Conservation (phyloP, 2,113 vertebrate species). For the Dendropsophus ebraccatus region DNA sequence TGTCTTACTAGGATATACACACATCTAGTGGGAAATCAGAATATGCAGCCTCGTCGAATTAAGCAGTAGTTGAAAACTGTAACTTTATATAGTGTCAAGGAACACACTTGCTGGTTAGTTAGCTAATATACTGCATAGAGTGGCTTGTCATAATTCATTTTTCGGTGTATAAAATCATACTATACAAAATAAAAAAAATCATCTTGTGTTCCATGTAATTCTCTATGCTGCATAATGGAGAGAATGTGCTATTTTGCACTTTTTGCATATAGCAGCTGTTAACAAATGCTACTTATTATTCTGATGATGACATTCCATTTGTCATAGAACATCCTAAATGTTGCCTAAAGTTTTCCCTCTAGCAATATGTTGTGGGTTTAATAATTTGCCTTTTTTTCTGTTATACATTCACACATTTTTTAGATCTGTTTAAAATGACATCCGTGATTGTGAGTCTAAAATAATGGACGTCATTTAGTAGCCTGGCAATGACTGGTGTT, state of each 20-base stretch:
- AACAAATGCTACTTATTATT: slow-evolving; percentile 40
- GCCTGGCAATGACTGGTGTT: too few species aligned
- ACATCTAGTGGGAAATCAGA: not conserved
- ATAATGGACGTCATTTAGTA: too few species aligned
- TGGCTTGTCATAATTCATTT: slow-evolving; percentile 3
- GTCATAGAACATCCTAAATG: slow-evolving; percentile 18
- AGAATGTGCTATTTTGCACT: slow-evolving; percentile 49
- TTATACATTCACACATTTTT: not conserved
- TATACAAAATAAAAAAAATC: too few species aligned
- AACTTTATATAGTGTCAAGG: not conserved
- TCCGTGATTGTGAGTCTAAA: too few species aligned
- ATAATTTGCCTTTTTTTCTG: not conserved
- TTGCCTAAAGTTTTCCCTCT: not conserved
- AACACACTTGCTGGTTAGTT: not conserved
- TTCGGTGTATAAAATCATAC: slow-evolving; percentile 7
- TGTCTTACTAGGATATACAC: not conserved
- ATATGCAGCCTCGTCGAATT: not conserved
- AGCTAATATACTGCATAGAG: not conserved
- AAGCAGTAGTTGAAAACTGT: not conserved
- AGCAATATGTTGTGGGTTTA: not conserved
- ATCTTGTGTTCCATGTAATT: slow-evolving; percentile 16
- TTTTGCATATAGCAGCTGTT: slow-evolving; percentile 46
- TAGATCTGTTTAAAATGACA: too few species aligned
- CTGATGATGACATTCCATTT: slow-evolving; percentile 39
- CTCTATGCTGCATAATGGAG: not conserved